Percentiles rank a stretch among this genome's conserved stretches.
These are phyloP conservation scores for Panopea generosa DNA, from an alignment of 2,888 invertebrate genomes.

Conservation along the genomic window DNA sequence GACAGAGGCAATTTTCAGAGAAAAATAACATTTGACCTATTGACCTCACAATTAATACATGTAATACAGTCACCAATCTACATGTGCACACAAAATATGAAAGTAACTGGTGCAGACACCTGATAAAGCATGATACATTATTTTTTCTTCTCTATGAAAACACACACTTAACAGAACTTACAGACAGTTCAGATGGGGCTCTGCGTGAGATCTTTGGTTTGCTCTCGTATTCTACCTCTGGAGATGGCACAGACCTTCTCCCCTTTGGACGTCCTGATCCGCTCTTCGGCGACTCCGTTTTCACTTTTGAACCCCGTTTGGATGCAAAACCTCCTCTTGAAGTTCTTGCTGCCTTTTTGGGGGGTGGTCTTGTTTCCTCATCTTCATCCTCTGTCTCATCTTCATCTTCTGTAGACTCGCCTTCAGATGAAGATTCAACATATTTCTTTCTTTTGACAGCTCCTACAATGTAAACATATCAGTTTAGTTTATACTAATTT, in stretches of 20 bases:
- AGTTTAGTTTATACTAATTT: too few species aligned
- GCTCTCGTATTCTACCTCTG: constrained; percentile 47
- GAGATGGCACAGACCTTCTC: constrained; percentile 36
- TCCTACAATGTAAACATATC: too few species aligned
- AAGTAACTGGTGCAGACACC: too few species aligned
- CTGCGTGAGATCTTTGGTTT: constrained; percentile 66
- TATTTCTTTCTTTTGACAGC: constrained; percentile 58
- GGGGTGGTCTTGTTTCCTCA: constrained; percentile 39
- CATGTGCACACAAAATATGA: too few species aligned
- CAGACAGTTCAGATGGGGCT: constrained; percentile 79
- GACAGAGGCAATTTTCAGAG: too few species aligned
- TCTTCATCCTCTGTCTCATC: constrained; percentile 48
- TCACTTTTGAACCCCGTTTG: constrained; percentile 27
- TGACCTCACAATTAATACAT: too few species aligned
- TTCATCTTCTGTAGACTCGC: constrained; percentile 43
- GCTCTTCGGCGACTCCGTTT: constrained; percentile 37
- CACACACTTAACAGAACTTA: constrained; percentile 43
- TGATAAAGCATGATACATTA: too few species aligned
- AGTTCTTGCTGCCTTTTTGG: constrained; percentile 51
- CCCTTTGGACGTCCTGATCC: constrained; percentile 28
- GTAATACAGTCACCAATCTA: too few species aligned
- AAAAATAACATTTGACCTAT: too few species aligned
- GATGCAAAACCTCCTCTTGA: constrained; percentile 31
- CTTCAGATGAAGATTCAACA: constrained; percentile 49
- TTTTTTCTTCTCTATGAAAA: too few species aligned